Evolutionary conservation across 53 echinoderm and acorn worm species (phyloP), one percentile per base, ranked within the genome.

Genomic region (Paelopatides confundens): DNA sequence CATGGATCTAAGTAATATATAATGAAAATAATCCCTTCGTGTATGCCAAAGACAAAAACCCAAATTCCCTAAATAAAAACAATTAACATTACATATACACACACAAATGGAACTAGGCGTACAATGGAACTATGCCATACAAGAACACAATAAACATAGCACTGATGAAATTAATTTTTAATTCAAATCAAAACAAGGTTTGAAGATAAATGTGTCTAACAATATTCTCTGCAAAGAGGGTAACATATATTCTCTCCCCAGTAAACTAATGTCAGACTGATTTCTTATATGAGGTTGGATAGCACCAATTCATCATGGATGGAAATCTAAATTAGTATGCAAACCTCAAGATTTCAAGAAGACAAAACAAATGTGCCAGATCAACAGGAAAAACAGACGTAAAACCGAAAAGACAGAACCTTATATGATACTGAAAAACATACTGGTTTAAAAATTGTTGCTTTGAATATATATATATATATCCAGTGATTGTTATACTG

Each of bases 251-350:
- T 5, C 53, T 33, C 79, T 79, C 30, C 51, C 31, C 79, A 79
- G 79, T 23, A 79, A 79, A 79, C 79, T 79, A 28, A 79, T 33
- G 79, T 13, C 30, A 79, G 79, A 79, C 70, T 81, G 82, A 88
- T 24, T 90, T 89, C 26, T 23, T 90, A 40, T 90, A 26, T 86
- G 91, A 90, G 91, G 91, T 86, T 65, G 81, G 86, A 90, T 81
- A 90, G 91, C 91, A 90, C 86, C 91, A 86, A 81, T 38, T 79
- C 0, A 79, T 50, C 54, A 52, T 52, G 30, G 48, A 13, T 8
- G 53, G 30, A 10, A 35, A n/a, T n/a, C n/a, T n/a, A n/a, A 74
- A 74, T 36, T 43, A 40, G 74, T 11, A 46, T 74, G 74, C 74
- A 23, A 58, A 58, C 58, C 58, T 58, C 58, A 58, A 9, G 2